phyloP scores from a whole-genome alignment of 2,888 invertebrate species.

The Aethes cnicana region DNA sequence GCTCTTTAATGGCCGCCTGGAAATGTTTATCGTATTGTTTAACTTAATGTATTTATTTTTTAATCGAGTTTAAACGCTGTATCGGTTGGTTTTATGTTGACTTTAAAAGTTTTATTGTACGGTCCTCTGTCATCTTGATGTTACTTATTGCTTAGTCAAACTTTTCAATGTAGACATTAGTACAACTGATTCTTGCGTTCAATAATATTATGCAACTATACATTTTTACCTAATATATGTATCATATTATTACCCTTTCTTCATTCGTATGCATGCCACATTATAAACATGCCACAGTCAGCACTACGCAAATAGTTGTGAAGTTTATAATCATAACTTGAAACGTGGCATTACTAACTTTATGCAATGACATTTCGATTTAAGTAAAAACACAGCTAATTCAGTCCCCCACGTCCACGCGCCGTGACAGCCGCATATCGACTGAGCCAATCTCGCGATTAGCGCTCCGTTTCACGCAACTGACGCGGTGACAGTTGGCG shows the following conservation, averaged over 20 bases:
- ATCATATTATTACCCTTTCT: too few species aligned
- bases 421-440: constrained; percentile 57
- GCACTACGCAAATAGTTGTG: too few species aligned
- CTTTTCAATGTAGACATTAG: too few species aligned
- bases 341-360: too few species aligned
- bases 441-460: constrained; percentile 66
- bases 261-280: too few species aligned
- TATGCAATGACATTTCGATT: constrained; percentile 6
- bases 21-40: constrained; percentile 32
- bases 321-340: too few species aligned
- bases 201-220: too few species aligned
- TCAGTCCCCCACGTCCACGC: constrained; percentile 43
- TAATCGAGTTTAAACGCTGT: constrained; percentile 26
- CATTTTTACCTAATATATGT: too few species aligned
- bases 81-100: constrained; percentile 22
- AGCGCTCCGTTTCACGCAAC: constrained; percentile 70
- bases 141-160: not conserved
- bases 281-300: too few species aligned
- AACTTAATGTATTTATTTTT: constrained; percentile 31
- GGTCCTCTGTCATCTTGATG: constrained; percentile 5
- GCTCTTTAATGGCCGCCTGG: constrained; percentile 48
- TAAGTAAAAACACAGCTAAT: constrained; percentile 35
- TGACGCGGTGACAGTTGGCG: constrained; percentile 70
- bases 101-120: constrained; percentile 6
- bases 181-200: too few species aligned